These are phyloP conservation scores for Hermaeophaga mercurialis DNA, from an alignment of 2,888 invertebrate genomes.

Conservation along the genomic window DNA sequence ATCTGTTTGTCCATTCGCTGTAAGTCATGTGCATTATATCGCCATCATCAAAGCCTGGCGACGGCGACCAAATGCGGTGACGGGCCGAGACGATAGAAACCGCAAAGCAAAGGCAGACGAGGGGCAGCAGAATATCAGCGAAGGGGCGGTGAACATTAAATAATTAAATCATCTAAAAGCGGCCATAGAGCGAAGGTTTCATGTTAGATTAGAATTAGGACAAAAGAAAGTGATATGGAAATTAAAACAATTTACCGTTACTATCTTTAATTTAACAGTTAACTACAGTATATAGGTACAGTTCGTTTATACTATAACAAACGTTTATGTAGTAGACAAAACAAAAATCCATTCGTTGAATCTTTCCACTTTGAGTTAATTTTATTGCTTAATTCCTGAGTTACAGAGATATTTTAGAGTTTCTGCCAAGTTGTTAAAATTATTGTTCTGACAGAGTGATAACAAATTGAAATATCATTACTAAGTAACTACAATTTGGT, in stretches of 20 bases:
- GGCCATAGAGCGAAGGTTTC: background rate
- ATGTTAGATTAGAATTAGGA: background rate
- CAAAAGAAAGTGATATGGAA: background rate
- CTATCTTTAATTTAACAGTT: too few species aligned
- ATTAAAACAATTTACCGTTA: background rate
- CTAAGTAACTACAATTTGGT: too few species aligned
- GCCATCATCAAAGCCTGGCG: background rate
- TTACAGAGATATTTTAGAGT: too few species aligned
- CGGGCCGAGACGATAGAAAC: slow-evolving; percentile 1
- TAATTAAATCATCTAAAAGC: background rate
- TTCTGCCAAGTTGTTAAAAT: too few species aligned
- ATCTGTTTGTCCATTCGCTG: background rate
- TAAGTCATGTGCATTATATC: background rate
- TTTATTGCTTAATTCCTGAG: too few species aligned
- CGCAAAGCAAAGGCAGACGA: background rate
- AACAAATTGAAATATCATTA: too few species aligned
- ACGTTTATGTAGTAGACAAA: too few species aligned
- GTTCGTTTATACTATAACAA: too few species aligned
- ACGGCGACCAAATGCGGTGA: background rate
- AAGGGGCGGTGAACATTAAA: background rate
- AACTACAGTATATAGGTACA: too few species aligned
- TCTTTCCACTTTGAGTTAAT: too few species aligned
- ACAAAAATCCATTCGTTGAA: too few species aligned
- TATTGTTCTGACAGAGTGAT: too few species aligned
- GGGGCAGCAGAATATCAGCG: background rate